A percentile compares a stretch with the other conserved stretches of the same genome.
Evolutionary conservation across 2,797 vertebrate genomes (phyloP).

Genomic region (Onychomys arenicola): DNA sequence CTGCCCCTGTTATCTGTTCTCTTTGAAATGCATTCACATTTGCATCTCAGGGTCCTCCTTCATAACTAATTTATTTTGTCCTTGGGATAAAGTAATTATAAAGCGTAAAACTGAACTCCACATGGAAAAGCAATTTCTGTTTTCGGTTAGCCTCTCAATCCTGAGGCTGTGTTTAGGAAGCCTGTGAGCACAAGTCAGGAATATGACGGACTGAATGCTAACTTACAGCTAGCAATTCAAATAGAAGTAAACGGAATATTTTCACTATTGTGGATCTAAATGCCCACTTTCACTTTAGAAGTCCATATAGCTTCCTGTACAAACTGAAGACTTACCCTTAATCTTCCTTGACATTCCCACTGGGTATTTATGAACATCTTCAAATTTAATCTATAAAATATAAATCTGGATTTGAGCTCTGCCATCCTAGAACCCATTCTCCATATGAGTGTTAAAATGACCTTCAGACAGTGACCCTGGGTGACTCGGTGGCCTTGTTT

Average conservation of each 20-base stretch:
- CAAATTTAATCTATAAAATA: neutral
- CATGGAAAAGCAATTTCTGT: neutral
- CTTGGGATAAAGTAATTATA: slow-evolving; percentile 21
- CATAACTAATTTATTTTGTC: neutral
- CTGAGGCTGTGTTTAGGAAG: slow-evolving; percentile 2
- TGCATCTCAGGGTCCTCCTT: neutral
- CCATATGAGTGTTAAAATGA: neutral
- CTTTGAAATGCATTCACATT: neutral
- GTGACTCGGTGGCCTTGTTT: neutral
- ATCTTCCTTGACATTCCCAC: neutral
- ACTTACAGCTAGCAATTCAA: neutral
- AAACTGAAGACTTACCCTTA: neutral
- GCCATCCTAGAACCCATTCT: neutral
- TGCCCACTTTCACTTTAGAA: neutral
- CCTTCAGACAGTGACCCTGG: neutral
- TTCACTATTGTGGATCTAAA: neutral
- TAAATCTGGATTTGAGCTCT: neutral
- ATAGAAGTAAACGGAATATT: neutral
- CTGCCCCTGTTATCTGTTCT: neutral
- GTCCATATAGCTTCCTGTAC: neutral
- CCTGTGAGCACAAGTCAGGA: neutral
- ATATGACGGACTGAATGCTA: neutral
- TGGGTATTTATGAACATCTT: neutral
- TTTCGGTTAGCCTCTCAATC: neutral
- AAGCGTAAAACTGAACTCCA: neutral